A percentile compares a stretch with the other conserved stretches of the same genome.
These are phyloP conservation scores for Xiphias gladius DNA, from an alignment of 2,113 vertebrate species.

Conservation along the genomic window DNA sequence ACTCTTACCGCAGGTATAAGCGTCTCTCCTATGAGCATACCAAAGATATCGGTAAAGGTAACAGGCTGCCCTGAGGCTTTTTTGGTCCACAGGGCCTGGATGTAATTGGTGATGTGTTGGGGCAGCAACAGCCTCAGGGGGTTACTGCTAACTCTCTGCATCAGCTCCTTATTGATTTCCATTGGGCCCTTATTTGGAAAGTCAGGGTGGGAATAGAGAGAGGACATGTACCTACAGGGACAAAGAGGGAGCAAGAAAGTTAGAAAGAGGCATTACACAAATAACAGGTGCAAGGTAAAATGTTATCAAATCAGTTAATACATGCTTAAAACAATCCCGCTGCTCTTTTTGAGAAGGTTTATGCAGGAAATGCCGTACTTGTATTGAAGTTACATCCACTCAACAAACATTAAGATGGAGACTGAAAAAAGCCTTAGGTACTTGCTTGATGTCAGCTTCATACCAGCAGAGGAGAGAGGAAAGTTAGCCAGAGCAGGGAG, in stretches of 20 bases:
- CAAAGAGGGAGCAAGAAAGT: conserved; percentile 5
- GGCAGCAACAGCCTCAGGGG: conserved; percentile 93
- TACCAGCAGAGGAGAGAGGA: conserved; percentile 35
- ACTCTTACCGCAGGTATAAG: conserved; percentile 92
- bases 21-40: conserved; percentile 98
- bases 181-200: conserved; percentile 93
- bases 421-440: conserved; percentile 42
- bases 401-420: conserved; percentile 11
- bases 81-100: conserved; percentile 96
- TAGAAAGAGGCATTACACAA: background rate
- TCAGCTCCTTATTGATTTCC: conserved; percentile 95
- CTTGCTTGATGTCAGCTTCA: conserved; percentile 31
- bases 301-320: background rate
- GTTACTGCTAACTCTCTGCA: conserved; percentile 92
- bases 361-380: conserved; percentile 15
- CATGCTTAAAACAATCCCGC: background rate
- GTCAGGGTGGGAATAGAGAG: conserved; percentile 93
- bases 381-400: conserved; percentile 24
- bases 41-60: conserved; percentile 98
- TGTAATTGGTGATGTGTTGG: conserved; percentile 93
- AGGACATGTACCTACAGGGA: conserved; percentile 93
- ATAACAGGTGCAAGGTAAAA: background rate
- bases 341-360: background rate
- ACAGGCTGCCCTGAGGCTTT: conserved; percentile 96
- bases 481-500: conserved; percentile 26